These are phyloP conservation scores for Corythornis madagascariensis DNA, from an alignment of 2,113 vertebrate species.

Conservation along the genomic window DNA sequence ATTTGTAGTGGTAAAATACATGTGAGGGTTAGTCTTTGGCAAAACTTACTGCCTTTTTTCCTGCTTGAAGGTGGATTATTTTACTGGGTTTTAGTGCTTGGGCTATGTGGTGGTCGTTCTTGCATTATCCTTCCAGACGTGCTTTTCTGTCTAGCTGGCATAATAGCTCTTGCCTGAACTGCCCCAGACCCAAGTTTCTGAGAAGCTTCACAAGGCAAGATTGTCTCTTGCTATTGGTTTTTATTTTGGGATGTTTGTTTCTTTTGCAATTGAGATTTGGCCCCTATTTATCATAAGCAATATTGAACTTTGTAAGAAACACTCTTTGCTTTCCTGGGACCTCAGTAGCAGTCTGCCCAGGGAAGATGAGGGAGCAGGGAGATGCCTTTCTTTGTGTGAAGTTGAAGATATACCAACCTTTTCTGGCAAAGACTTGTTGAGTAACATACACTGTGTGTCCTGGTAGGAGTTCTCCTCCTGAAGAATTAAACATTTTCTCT, in stretches of 20 bases:
- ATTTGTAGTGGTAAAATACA: not conserved
- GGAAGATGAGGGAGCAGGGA: not conserved
- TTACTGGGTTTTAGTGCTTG: not conserved
- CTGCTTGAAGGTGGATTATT: not conserved
- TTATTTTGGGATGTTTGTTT: not conserved
- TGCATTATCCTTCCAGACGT: not conserved
- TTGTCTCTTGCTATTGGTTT: not conserved
- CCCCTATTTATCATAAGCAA: not conserved
- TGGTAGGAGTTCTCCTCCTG: not conserved
- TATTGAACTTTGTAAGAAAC: not conserved
- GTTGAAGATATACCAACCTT: not conserved
- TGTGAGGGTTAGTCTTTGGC: not conserved
- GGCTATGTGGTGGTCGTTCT: not conserved
- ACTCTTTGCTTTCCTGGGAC: not conserved
- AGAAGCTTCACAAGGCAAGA: not conserved
- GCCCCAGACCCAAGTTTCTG: not conserved
- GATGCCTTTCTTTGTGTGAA: not conserved
- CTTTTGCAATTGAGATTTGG: not conserved
- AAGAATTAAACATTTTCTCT: slow-evolving; percentile 7
- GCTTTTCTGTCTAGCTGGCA: not conserved
- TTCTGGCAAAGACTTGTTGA: not conserved
- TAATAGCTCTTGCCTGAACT: not conserved
- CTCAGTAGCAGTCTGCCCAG: not conserved
- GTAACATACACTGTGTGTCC: rapidly evolving
- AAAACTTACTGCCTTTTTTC: not conserved